A percentile compares a stretch with the other conserved stretches of the same genome.
phyloP scores from a whole-genome alignment of 2,113 vertebrate genomes.

The Gila orcuttii region DNA sequence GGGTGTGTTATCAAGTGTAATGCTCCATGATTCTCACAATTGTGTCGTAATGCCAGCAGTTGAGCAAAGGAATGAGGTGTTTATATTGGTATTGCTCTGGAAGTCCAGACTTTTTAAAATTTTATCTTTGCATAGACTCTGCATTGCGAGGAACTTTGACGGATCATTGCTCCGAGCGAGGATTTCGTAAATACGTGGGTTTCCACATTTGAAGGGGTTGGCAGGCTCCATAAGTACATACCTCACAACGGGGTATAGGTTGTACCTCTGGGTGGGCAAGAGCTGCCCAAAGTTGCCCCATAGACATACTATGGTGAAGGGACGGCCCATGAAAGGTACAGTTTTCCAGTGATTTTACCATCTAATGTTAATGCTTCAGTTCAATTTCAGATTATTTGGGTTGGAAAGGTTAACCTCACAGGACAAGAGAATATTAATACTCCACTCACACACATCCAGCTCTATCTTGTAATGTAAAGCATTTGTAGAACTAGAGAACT shows the following conservation, averaged over 20 bases:
- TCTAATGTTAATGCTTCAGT: neutral
- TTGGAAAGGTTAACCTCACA: neutral
- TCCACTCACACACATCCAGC: neutral
- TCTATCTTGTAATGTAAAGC: neutral
- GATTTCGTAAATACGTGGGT: too few relatives aligned
- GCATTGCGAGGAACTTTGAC: too few relatives aligned
- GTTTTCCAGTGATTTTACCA: neutral
- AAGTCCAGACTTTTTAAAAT: neutral
- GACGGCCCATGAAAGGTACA: neutral
- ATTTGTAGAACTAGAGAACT: neutral
- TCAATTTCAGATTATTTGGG: neutral
- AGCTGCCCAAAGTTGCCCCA: too few relatives aligned
- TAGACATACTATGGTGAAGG: too few relatives aligned
- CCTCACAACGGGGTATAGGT: too few relatives aligned
- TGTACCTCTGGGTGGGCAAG: too few relatives aligned
- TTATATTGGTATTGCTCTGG: neutral
- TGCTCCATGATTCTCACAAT: neutral
- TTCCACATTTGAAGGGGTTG: too few relatives aligned
- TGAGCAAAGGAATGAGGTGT: neutral
- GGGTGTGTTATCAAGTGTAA: slow-evolving; percentile 1
- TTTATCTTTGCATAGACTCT: neutral
- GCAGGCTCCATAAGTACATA: too few relatives aligned
- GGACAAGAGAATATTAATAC: neutral
- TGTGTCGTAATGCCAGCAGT: neutral
- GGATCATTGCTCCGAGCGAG: too few relatives aligned